These are phyloP conservation scores for Poecilia latipinna DNA, from an alignment of 2,113 vertebrate species.

Conservation along the genomic window DNA sequence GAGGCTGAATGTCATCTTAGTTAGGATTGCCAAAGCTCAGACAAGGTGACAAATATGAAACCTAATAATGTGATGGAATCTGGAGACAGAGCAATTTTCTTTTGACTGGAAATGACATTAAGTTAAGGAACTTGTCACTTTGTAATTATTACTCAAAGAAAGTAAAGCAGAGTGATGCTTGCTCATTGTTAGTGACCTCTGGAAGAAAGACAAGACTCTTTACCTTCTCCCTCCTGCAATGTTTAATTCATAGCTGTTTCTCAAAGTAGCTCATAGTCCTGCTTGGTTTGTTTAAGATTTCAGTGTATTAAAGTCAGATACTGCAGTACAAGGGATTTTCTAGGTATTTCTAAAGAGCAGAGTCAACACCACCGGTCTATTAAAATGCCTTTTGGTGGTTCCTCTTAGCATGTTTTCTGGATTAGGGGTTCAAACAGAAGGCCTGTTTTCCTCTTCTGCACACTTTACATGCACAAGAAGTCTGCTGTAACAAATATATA, in stretches of 20 bases:
- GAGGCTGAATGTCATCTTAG: too few relatives aligned
- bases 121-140: background rate
- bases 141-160: background rate
- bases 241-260: conserved; percentile 64
- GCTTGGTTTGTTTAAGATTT: conserved; percentile 68
- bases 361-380: conserved; percentile 70
- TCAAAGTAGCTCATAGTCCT: conserved; percentile 47
- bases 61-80: background rate
- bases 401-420: conserved; percentile 59
- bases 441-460: conserved; percentile 15
- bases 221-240: conserved; percentile 35
- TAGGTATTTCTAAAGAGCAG: conserved; percentile 64
- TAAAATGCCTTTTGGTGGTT: conserved; percentile 72
- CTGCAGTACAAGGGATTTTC: conserved; percentile 62
- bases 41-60: background rate
- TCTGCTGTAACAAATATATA: conserved; percentile 6
- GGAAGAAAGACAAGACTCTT: conserved; percentile 38
- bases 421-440: conserved; percentile 61
- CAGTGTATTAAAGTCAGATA: conserved; percentile 65
- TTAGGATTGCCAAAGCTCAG: background rate
- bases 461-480: conserved; percentile 23
- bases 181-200: conserved; percentile 47
- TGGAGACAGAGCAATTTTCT: background rate
- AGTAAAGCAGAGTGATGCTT: background rate
- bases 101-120: background rate